Evolutionary conservation across 2,113 vertebrate genomes (phyloP), one percentile per base, ranked within the genome.

Genomic region (Forbesichthys papilliferus): DNA sequence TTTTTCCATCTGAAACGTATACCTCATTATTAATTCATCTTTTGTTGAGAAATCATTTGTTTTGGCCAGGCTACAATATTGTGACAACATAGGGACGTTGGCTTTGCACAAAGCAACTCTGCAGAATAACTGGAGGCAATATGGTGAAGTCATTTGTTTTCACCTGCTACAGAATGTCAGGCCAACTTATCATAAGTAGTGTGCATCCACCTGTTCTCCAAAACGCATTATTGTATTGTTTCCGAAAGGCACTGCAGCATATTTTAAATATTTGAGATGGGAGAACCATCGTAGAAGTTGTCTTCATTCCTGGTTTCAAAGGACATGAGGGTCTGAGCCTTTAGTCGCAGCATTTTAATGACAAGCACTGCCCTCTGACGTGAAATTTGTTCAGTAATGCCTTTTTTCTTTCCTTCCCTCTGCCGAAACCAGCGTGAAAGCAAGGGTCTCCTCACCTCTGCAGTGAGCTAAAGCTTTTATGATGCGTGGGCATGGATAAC

Each of bases 41-140:
- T 42, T 60, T 80, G 81, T 71, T 0, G 49, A 77, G 66, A 62
- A 78, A 56, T 64, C 64, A 6, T 55, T 88, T 74, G 86, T 86
- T 55, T 84, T 83, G 85, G 85, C 86, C 68, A 81, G 76, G 83
- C 72, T 68, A 75, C 72, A 75, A 71, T 87, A 82, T 89, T 87
- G 64, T 88, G 82, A 73, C 87, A 84, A 87, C 79, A 82, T 9
- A 9, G 64, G 14, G 60, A 68, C 7, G 13, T 48, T 59, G 75
- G 57, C 81, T 87, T 86, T 90, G 79, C 85, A 89, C 90, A 89
- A 86, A 88, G 77, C 86, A 81, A 61, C 66, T 74, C 68, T 80
- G 67, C 69, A 68, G 73, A 87, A 83, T 84, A 77, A 75, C 82
- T 83, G 77, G 75, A 81, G 86, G 87, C 82, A 67, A 62, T 74